phyloP scores from a whole-genome alignment of 1,140 invertebrate genomes.

The Hypothenemus hampei region DNA sequence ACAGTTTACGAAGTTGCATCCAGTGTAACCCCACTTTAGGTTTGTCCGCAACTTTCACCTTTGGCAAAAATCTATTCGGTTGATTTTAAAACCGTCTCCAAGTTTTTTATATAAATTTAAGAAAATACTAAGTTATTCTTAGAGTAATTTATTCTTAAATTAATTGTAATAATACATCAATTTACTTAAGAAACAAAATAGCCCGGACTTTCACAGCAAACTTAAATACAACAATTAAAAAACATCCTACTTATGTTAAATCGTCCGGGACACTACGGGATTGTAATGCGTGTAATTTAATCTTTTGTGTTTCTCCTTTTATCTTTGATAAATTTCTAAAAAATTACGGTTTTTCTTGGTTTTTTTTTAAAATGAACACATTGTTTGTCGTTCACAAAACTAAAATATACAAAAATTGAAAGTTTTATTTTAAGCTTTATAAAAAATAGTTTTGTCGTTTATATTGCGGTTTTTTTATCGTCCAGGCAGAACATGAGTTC shows the following conservation, averaged over 20 bases:
- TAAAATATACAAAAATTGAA: slow-evolving; percentile 24
- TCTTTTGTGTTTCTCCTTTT: slow-evolving; percentile 12
- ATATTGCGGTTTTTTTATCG: too few species aligned
- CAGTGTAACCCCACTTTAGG: too few species aligned
- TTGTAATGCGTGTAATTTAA: slow-evolving; percentile 35
- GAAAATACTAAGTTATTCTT: slow-evolving; percentile 25
- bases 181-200: slow-evolving; percentile 41
- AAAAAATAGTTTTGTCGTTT: slow-evolving; percentile 5
- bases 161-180: slow-evolving; percentile 42
- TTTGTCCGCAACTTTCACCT: too few species aligned
- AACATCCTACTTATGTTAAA: slow-evolving; percentile 37
- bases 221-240: slow-evolving; percentile 38
- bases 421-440: neutral
- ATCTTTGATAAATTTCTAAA: slow-evolving; percentile 21
- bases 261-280: slow-evolving; percentile 38
- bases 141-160: slow-evolving; percentile 38
- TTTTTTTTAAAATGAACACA: slow-evolving; percentile 26
- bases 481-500: too few species aligned
- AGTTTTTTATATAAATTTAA: neutral
- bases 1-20: too few species aligned
- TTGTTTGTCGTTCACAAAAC: slow-evolving; percentile 13
- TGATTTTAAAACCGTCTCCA: too few species aligned
- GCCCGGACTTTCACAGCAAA: slow-evolving; percentile 41
- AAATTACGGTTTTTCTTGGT: too few species aligned
- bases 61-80: too few species aligned